These are phyloP conservation scores for Cydia pomonella DNA, from an alignment of 1,140 invertebrate species.

Conservation along the genomic window DNA sequence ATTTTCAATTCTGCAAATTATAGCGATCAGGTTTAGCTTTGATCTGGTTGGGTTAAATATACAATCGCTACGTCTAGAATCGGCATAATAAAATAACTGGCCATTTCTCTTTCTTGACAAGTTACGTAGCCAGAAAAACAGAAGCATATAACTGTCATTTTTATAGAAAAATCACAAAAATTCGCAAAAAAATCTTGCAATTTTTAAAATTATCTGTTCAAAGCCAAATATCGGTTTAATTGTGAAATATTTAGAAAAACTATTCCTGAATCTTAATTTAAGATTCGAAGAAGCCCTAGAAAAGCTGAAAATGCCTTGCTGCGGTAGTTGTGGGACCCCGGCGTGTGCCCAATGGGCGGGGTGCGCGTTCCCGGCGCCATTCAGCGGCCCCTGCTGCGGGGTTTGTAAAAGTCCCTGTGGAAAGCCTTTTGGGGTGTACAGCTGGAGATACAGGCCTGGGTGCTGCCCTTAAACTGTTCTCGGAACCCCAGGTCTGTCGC, in stretches of 20 bases:
- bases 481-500: too few relatives aligned
- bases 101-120: neutral
- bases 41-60: too few relatives aligned
- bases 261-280: neutral
- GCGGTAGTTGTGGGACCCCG: slow-evolving; percentile 45
- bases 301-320: slow-evolving; percentile 38
- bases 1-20: too few relatives aligned
- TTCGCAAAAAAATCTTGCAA: neutral
- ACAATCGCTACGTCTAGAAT: too few relatives aligned
- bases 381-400: slow-evolving; percentile 33
- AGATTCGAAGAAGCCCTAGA: too few relatives aligned
- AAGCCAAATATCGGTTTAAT: too few relatives aligned
- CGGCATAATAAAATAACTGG: neutral
- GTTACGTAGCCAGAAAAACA: slow-evolving; percentile 16
- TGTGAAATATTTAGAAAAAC: too few relatives aligned
- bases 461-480: slow-evolving; percentile 37
- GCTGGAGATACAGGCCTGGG: slow-evolving; percentile 41
- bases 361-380: slow-evolving; percentile 45
- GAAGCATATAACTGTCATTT: slow-evolving; percentile 32
- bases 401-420: slow-evolving; percentile 34
- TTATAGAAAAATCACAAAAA: slow-evolving; percentile 25
- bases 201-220: neutral
- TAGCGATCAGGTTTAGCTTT: too few relatives aligned
- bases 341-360: slow-evolving; percentile 54
- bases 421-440: slow-evolving; percentile 32